Evolutionary conservation across 2,888 invertebrate species (phyloP).

Genomic region (Blomia tropicalis): DNA sequence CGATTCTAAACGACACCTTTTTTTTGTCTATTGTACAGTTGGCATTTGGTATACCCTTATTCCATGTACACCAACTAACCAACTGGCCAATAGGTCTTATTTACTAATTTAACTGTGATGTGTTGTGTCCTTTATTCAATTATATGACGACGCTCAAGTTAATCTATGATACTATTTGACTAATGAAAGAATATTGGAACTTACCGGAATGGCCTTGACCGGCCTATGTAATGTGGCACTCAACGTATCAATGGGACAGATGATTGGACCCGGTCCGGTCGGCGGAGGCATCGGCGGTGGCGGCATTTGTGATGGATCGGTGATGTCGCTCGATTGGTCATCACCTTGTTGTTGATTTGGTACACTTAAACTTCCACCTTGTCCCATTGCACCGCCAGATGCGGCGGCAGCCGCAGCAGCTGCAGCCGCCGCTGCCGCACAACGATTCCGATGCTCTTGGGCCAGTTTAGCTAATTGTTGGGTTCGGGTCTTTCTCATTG

Average conservation of each 20-base stretch:
- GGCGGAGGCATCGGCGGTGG: slow-evolving; percentile 9
- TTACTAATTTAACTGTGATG: too few relatives aligned
- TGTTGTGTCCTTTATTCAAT: too few relatives aligned
- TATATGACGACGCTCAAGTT: too few relatives aligned
- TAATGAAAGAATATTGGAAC: neutral
- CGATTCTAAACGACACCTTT: too few relatives aligned
- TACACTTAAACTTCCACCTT: neutral
- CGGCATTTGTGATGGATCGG: slow-evolving; percentile 6
- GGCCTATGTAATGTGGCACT: slow-evolving; percentile 16
- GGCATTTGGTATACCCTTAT: too few relatives aligned
- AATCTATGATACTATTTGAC: too few relatives aligned
- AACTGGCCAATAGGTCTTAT: too few relatives aligned
- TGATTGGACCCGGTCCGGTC: slow-evolving; percentile 9
- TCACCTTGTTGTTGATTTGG: neutral
- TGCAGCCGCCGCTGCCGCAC: slow-evolving; percentile 29
- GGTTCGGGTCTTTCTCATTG: slow-evolving; percentile 30
- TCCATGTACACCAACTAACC: too few relatives aligned
- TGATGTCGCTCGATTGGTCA: neutral
- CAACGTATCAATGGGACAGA: neutral
- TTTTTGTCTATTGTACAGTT: too few relatives aligned
- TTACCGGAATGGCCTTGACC: slow-evolving; percentile 20
- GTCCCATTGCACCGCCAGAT: neutral
- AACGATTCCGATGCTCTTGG: slow-evolving; percentile 29
- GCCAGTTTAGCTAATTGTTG: slow-evolving; percentile 31
- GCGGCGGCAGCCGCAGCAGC: slow-evolving; percentile 24